Conservation (phyloP, 2,888 invertebrate species). For the Callimorpha dominula region DNA sequence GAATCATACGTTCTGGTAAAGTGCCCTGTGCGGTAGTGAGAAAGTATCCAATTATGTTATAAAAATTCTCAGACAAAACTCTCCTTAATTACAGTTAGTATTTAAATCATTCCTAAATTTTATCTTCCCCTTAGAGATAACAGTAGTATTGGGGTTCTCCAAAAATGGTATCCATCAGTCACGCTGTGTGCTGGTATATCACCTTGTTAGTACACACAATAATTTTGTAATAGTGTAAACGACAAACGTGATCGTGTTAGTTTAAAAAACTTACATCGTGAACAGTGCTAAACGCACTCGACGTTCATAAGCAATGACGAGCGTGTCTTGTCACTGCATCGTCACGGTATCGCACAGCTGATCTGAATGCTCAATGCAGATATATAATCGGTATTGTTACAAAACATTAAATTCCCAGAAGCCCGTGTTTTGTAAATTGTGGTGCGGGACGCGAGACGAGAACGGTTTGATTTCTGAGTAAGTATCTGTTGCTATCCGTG, state of each 20-base stretch:
- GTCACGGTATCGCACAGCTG: constrained; percentile 16
- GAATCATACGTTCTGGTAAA: neutral
- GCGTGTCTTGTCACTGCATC: neutral
- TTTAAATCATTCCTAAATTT: too few relatives aligned
- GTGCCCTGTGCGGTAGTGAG: too few relatives aligned
- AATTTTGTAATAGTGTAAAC: neutral
- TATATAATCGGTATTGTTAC: constrained; percentile 38
- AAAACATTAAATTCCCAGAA: constrained; percentile 49
- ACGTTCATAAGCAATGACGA: neutral
- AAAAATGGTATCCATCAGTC: too few relatives aligned
- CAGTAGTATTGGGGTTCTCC: too few relatives aligned
- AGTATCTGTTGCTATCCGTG: constrained; percentile 16
- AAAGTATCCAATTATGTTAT: too few relatives aligned
- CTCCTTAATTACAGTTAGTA: too few relatives aligned
- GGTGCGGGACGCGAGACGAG: constrained; percentile 20
- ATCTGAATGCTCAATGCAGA: constrained; percentile 23
- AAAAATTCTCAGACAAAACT: too few relatives aligned
- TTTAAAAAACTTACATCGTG: neutral
- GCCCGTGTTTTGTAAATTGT: constrained; percentile 45
- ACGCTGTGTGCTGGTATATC: too few relatives aligned
- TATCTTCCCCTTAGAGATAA: too few relatives aligned
- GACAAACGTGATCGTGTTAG: neutral
- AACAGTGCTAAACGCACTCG: neutral
- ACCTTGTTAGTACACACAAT: too few relatives aligned
- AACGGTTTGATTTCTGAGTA: constrained; percentile 30